phyloP scores from a whole-genome alignment of 1,140 invertebrate species.

The Chironomus tepperi region DNA sequence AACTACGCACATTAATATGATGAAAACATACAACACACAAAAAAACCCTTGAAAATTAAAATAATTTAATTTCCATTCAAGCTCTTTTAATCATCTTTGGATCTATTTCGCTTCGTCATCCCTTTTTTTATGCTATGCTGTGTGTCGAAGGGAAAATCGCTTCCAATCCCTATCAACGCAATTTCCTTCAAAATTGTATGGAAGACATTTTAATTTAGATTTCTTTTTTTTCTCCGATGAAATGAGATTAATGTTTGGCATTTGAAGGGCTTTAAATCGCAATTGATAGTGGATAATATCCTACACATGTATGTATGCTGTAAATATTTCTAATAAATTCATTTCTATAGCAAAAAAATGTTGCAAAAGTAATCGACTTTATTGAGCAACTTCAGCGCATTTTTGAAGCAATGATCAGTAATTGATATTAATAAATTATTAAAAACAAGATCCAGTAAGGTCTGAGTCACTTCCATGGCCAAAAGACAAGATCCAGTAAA shows the following conservation, averaged over 20 bases:
- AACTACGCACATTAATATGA: not conserved
- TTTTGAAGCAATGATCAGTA: too few relatives aligned
- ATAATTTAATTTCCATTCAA: not conserved
- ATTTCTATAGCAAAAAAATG: too few relatives aligned
- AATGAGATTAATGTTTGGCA: slow-evolving; percentile 7
- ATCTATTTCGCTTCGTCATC: not conserved
- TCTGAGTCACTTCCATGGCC: too few relatives aligned
- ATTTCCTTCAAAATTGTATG: not conserved
- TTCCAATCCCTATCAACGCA: not conserved
- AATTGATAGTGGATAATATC: not conserved
- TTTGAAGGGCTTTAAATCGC: slow-evolving; percentile 3
- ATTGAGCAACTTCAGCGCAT: too few relatives aligned
- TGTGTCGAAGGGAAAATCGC: not conserved
- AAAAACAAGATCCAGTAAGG: too few relatives aligned
- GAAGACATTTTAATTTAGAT: slow-evolving; percentile 19
- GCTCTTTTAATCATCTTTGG: not conserved
- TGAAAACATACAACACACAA: too few relatives aligned
- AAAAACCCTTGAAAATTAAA: not conserved
- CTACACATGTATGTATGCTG: too few relatives aligned
- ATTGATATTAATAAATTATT: too few relatives aligned
- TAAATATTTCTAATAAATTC: too few relatives aligned
- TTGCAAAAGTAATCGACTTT: too few relatives aligned
- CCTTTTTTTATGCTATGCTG: not conserved
- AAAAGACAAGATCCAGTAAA: too few relatives aligned
- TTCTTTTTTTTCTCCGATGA: slow-evolving; percentile 2